A percentile compares a stretch with the other conserved stretches of the same genome.
Conservation (phyloP, 1,140 invertebrate species). For the Notospermus geniculatus region DNA sequence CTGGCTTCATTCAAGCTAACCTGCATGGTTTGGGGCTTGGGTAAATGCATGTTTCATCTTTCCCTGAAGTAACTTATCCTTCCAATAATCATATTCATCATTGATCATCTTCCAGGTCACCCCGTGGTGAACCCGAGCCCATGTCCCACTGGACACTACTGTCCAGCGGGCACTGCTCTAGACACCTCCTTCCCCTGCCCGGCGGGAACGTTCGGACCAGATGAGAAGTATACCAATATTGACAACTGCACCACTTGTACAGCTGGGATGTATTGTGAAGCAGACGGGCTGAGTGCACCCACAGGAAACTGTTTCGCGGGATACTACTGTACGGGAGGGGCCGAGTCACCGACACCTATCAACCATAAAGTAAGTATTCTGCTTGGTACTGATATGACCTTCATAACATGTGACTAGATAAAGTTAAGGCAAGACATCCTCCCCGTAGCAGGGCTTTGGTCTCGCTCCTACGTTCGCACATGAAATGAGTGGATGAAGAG, state of each 20-base stretch:
- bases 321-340: slow-evolving; percentile 45
- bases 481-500: too few species aligned
- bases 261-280: slow-evolving; percentile 44
- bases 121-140: slow-evolving; percentile 38
- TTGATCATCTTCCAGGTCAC: slow-evolving; percentile 26
- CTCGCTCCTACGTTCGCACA: too few species aligned
- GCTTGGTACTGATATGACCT: too few species aligned
- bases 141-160: slow-evolving; percentile 48
- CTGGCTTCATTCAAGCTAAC: too few species aligned
- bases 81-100: too few species aligned
- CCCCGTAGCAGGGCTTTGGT: too few species aligned
- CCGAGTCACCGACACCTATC: slow-evolving; percentile 33
- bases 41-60: too few species aligned
- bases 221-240: slow-evolving; percentile 27
- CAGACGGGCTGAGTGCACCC: slow-evolving; percentile 34
- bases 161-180: slow-evolving; percentile 33
- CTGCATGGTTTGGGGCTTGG: too few species aligned
- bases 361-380: slow-evolving; percentile 37
- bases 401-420: too few species aligned
- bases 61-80: too few species aligned
- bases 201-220: slow-evolving; percentile 39
- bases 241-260: slow-evolving; percentile 43
- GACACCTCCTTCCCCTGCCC: slow-evolving; percentile 41
- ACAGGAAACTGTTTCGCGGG: slow-evolving; percentile 43
- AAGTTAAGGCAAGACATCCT: too few species aligned